Conservation (phyloP, 2,113 vertebrate species). For the Chloropsis cyanopogon region DNA sequence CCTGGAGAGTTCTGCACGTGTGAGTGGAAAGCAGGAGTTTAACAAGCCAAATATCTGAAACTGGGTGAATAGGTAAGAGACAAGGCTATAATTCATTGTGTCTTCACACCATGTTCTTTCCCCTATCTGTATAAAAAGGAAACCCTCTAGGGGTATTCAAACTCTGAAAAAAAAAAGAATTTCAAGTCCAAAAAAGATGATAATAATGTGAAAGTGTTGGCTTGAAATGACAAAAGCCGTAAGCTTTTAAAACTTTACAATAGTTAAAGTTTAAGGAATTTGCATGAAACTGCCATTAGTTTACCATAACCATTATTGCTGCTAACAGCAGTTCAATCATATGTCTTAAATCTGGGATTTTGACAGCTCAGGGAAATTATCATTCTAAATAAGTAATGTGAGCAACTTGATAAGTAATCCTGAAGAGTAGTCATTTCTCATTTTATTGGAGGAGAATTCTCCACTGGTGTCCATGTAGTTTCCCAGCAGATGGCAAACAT, state of each 20-base stretch:
- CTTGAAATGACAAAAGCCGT: slow-evolving; percentile 19
- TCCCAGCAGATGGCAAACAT: neutral
- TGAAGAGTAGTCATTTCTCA: neutral
- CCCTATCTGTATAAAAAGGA: neutral
- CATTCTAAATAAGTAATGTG: slow-evolving; percentile 13
- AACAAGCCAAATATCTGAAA: neutral
- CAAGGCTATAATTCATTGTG: neutral
- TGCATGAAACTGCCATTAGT: slow-evolving; percentile 46
- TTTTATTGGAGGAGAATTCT: neutral
- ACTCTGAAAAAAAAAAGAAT: neutral
- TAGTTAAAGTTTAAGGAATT: slow-evolving; percentile 46
- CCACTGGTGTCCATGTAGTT: neutral
- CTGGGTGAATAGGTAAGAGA: neutral
- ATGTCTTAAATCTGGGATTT: slow-evolving; percentile 26
- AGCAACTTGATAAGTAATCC: slow-evolving; percentile 5
- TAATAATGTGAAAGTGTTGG: neutral
- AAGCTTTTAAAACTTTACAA: slow-evolving; percentile 30
- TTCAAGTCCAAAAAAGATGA: neutral
- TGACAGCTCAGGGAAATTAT: slow-evolving; percentile 20
- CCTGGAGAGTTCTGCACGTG: neutral
- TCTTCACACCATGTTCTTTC: neutral
- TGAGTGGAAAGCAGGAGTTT: neutral
- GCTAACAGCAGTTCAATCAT: slow-evolving; percentile 36
- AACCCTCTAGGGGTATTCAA: neutral
- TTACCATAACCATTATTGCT: slow-evolving; percentile 39